Evolutionary conservation across 2,797 vertebrate species (phyloP), one percentile per base, ranked within the genome.

Genomic region (Alosa sapidissima): DNA sequence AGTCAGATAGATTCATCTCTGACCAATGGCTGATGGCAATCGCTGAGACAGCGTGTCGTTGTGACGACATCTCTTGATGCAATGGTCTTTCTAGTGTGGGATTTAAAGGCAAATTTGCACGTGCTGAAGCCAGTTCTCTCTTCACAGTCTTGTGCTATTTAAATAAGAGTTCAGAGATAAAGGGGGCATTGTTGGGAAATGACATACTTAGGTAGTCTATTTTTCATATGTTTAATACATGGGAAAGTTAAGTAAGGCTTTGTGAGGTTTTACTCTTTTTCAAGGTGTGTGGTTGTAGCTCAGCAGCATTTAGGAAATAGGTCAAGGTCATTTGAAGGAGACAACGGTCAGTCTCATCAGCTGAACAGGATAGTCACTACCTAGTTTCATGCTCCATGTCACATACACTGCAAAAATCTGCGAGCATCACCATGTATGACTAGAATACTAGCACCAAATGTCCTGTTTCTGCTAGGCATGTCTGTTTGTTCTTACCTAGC

Each of bases 401-500:
- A 28, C 28, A 49, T 49, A 49, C 48, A 49, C 48, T 51, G 49
- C 49, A 51, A 10, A 9, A 51, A 51, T 51, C 0, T 28, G 28
- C 28, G 28, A 28, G 28, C 28, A 11, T 51, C 49, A 51, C 11
- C 8, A 51, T 51, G 11, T 51, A 51, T 9, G 0, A 11, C 49
- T 51, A 51, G 49, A 51, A 10, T 28, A 28, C 21, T 19, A 58
- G 16, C 55, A 21, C 16, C 55, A 58, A 58, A 0, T 58, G 10
- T n/a, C 8, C 16, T 72, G 33, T 41, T 72, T 72, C 33, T 72
- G 36, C 65, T 41, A 72, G 5, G 33, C 33, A 72, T 41, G 33
- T 14, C 11, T 72, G 13, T 72, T 41, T 94, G 48, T 55, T 85
- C 87, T 88, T 81, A 88, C 83, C 88, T 45, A 51, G 49, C 49